Percentiles rank a stretch among this genome's conserved stretches.
phyloP scores from a whole-genome alignment of 2,888 invertebrate genomes.

The Schrankia costaestrigalis region DNA sequence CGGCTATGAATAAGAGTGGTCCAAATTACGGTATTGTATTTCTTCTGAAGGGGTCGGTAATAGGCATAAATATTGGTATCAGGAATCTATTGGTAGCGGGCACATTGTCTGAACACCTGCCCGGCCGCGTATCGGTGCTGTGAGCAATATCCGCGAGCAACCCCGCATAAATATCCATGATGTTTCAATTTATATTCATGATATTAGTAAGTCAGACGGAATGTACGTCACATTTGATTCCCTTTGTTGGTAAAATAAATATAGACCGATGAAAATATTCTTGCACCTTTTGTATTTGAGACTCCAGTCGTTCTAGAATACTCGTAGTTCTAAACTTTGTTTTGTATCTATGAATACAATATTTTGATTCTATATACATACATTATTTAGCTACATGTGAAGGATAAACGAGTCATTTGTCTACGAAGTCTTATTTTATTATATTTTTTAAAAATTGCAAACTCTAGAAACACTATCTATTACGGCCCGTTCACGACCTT shows the following conservation, averaged over 20 bases:
- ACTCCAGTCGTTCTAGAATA: conserved; percentile 5
- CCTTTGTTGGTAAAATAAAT: conserved; percentile 71
- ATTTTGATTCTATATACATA: no score
- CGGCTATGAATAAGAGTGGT: conserved; percentile 34
- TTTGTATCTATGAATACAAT: no score
- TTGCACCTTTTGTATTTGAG: conserved; percentile 24
- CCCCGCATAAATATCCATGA: conserved; percentile 75
- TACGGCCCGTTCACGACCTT: no score
- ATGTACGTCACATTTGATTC: conserved; percentile 76
- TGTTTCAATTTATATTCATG: conserved; percentile 80
- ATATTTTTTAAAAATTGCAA: no score
- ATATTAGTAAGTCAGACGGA: conserved; percentile 75
- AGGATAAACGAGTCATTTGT: no score
- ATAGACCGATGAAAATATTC: conserved; percentile 28
- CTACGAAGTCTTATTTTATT: no score
- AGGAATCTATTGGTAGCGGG: conserved; percentile 69
- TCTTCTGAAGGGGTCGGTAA: conserved; percentile 64
- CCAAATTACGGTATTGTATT: conserved; percentile 56
- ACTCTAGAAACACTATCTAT: no score
- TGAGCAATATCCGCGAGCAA: conserved; percentile 66
- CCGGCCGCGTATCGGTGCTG: conserved; percentile 52
- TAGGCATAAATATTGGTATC: conserved; percentile 76
- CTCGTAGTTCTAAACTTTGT: not conserved
- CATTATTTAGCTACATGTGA: no score
- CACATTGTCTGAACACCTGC: conserved; percentile 77